A percentile compares a stretch with the other conserved stretches of the same genome.
Conservation (phyloP, 2,113 vertebrate genomes). For the Otolemur garnettii region DNA sequence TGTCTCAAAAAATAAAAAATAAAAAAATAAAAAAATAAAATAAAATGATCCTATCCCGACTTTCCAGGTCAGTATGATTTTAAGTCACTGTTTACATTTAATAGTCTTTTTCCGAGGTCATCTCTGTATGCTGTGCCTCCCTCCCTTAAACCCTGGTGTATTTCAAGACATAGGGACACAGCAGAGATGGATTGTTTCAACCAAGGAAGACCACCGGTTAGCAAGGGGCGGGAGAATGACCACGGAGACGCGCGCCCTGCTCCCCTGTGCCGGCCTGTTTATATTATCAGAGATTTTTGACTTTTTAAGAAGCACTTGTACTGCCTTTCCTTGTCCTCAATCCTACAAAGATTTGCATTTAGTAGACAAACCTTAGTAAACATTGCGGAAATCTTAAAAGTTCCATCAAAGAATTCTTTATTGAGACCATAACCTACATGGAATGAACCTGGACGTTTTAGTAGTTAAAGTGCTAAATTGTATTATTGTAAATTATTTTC, state of each 20-base stretch:
- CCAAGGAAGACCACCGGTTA: neutral
- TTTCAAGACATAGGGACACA: neutral
- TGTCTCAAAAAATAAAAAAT: too few species aligned
- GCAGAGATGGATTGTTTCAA: neutral
- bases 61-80: neutral
- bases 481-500: neutral
- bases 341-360: conserved; percentile 27
- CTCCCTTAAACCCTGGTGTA: neutral
- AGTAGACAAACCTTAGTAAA: neutral
- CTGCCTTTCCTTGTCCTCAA: neutral
- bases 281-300: neutral
- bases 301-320: neutral
- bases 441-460: neutral
- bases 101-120: neutral
- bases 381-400: neutral
- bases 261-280: neutral
- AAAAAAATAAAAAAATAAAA: too few species aligned
- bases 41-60: neutral
- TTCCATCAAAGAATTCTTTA: conserved; percentile 9
- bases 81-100: conserved; percentile 40
- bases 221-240: rapidly evolving
- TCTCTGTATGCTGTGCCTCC: neutral
- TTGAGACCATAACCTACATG: neutral
- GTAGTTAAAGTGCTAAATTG: conserved; percentile 21
- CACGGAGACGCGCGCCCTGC: rapidly evolving